Percentiles rank a stretch among this genome's conserved stretches.
These are phyloP conservation scores for Luffia ferchaultella DNA, from an alignment of 2,888 invertebrate genomes.

Conservation along the genomic window DNA sequence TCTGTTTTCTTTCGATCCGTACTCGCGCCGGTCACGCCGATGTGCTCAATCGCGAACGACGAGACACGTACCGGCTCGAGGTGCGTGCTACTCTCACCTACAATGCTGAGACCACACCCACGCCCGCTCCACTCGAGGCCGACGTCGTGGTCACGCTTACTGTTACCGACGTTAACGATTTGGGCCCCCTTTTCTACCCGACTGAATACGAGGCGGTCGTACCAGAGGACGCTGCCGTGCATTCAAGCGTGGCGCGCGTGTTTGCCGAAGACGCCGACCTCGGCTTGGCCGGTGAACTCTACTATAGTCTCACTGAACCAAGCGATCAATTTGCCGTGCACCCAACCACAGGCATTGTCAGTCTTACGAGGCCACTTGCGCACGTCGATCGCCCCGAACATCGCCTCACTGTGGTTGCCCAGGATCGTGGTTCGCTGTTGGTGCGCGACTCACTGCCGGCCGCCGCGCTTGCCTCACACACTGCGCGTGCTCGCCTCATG, in stretches of 20 bases:
- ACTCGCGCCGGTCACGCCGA: slow-evolving; percentile 88
- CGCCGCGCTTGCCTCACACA: slow-evolving; percentile 47
- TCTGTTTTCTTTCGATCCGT: slow-evolving; percentile 90
- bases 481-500: slow-evolving; percentile 79
- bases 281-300: slow-evolving; percentile 96
- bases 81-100: slow-evolving; percentile 70
- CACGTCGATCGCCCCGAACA: slow-evolving; percentile 75
- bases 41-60: slow-evolving; percentile 92
- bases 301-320: slow-evolving; percentile 87
- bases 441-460: slow-evolving; percentile 50
- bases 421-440: slow-evolving; percentile 79
- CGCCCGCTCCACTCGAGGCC: slow-evolving; percentile 70
- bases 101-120: slow-evolving; percentile 52
- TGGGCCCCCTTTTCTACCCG: slow-evolving; percentile 93
- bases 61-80: slow-evolving; percentile 81
- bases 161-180: slow-evolving; percentile 87
- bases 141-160: slow-evolving; percentile 75
- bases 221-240: slow-evolving; percentile 86
- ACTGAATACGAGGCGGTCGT: slow-evolving; percentile 88
- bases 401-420: slow-evolving; percentile 82
- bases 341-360: slow-evolving; percentile 89
- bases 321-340: slow-evolving; percentile 92
- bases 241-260: slow-evolving; percentile 80
- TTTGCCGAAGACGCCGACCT: slow-evolving; percentile 95
- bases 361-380: slow-evolving; percentile 79